phyloP scores from a whole-genome alignment of 2,888 invertebrate genomes.

The Meteorus cinctellus region DNA sequence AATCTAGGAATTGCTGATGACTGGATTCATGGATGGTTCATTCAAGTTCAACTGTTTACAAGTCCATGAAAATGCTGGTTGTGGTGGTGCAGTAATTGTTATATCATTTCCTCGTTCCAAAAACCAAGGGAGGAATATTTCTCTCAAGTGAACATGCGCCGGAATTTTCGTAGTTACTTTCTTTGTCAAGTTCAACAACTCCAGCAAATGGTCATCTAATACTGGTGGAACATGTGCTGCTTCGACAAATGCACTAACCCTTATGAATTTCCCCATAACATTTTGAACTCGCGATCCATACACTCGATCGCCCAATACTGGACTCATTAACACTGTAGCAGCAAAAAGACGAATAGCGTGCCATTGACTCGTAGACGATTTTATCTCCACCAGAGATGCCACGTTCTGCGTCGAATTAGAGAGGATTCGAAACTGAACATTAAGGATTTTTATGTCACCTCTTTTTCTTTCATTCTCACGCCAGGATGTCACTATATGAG shows the following conservation, averaged over 20 bases:
- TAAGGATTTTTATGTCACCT: constrained; percentile 54
- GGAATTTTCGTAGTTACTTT: constrained; percentile 64
- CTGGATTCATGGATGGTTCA: constrained; percentile 36
- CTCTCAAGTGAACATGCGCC: constrained; percentile 66
- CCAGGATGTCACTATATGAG: constrained; percentile 55
- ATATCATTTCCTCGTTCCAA: constrained; percentile 52
- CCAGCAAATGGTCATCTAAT: constrained; percentile 57
- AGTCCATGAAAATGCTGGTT: constrained; percentile 67
- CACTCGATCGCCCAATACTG: constrained; percentile 71
- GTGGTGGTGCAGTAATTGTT: constrained; percentile 65
- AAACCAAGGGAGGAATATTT: constrained; percentile 58
- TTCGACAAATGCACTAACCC: constrained; percentile 64
- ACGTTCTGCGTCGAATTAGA: constrained; percentile 58
- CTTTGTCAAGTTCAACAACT: constrained; percentile 53
- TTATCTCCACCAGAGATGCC: constrained; percentile 66
- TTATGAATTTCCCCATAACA: constrained; percentile 63
- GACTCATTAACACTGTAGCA: constrained; percentile 64
- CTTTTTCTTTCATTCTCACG: constrained; percentile 48
- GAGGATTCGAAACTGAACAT: constrained; percentile 58
- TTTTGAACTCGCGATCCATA: constrained; percentile 66
- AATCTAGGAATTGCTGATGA: background rate
- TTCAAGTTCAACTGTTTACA: constrained; percentile 63
- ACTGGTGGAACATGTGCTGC: constrained; percentile 49
- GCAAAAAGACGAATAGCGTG: constrained; percentile 70
- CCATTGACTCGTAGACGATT: constrained; percentile 60